Evolutionary conservation across 2,888 invertebrate genomes (phyloP).

Genomic region (Auanema sp.): DNA sequence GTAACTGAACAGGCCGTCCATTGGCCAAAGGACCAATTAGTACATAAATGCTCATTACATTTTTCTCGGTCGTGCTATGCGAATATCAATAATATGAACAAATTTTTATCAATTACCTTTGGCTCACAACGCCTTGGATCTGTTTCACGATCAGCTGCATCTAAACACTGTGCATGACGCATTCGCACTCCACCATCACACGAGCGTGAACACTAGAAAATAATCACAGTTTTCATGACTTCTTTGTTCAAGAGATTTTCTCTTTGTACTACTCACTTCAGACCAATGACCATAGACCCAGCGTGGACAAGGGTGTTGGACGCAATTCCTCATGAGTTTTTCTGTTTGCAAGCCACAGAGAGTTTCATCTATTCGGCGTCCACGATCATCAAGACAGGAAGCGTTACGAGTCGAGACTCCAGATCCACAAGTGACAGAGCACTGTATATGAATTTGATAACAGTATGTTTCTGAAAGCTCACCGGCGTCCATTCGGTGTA

Average conservation of each 20-base stretch:
- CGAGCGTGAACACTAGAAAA: constrained; percentile 65
- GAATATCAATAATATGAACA: background rate
- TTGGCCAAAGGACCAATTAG: constrained; percentile 53
- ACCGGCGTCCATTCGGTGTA: constrained; percentile 65
- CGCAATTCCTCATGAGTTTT: constrained; percentile 46
- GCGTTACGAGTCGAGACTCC: constrained; percentile 65
- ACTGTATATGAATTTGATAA: too few relatives aligned
- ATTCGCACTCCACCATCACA: constrained; percentile 67
- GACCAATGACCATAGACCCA: constrained; percentile 62
- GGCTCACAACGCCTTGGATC: constrained; percentile 29
- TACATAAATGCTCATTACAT: constrained; percentile 60
- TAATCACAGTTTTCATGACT: background rate
- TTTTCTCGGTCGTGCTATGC: constrained; percentile 34
- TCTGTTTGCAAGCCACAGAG: constrained; percentile 28
- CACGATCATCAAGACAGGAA: constrained; percentile 63
- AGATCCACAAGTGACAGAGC: constrained; percentile 65
- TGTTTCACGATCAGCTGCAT: constrained; percentile 63
- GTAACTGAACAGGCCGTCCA: constrained; percentile 62
- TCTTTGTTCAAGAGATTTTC: constrained; percentile 5
- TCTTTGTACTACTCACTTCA: constrained; percentile 33
- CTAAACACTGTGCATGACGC: constrained; percentile 65
- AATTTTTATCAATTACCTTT: constrained; percentile 8
- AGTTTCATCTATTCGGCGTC: constrained; percentile 23
- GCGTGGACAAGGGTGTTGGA: constrained; percentile 57
- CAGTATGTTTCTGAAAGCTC: too few relatives aligned